Percentiles rank a stretch among this genome's conserved stretches.
These are phyloP conservation scores for Merodon equestris DNA, from an alignment of 2,888 invertebrate species.

Conservation along the genomic window DNA sequence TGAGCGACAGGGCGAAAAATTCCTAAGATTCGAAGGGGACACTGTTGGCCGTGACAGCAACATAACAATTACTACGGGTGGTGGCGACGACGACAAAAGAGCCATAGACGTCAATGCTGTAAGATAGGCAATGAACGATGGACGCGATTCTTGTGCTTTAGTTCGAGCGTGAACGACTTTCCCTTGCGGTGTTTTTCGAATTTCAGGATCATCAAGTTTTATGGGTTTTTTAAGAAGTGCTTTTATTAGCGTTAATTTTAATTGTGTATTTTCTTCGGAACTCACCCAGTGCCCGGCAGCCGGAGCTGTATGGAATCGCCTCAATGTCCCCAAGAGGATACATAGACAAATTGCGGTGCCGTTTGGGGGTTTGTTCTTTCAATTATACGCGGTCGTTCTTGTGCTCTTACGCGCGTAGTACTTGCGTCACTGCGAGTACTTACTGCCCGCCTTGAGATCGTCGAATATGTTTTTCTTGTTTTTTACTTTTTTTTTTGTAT, in stretches of 20 bases:
- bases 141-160: conserved; percentile 32
- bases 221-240: conserved; percentile 66
- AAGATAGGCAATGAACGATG: too few species aligned
- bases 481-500: conserved; percentile 27
- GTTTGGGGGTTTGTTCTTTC: conserved; percentile 49
- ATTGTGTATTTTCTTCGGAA: conserved; percentile 59
- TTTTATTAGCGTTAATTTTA: conserved; percentile 68
- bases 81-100: neutral
- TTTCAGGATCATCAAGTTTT: conserved; percentile 68
- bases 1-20: conserved; percentile 27
- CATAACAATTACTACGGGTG: conserved; percentile 33
- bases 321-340: neutral
- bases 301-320: neutral
- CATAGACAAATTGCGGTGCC: conserved; percentile 42
- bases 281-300: conserved; percentile 5
- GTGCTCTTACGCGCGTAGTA: too few species aligned
- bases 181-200: conserved; percentile 42
- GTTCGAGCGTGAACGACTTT: conserved; percentile 49
- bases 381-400: conserved; percentile 41
- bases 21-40: conserved; percentile 11
- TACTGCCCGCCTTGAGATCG: conserved; percentile 29
- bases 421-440: too few species aligned
- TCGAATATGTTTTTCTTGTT: conserved; percentile 56
- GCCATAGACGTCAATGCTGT: too few species aligned
- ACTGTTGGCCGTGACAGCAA: conserved; percentile 15